Evolutionary conservation across 35 echinoderm and acorn worm species (phyloP), one percentile per base, ranked within the genome.

Genomic region (Patiria miniata): DNA sequence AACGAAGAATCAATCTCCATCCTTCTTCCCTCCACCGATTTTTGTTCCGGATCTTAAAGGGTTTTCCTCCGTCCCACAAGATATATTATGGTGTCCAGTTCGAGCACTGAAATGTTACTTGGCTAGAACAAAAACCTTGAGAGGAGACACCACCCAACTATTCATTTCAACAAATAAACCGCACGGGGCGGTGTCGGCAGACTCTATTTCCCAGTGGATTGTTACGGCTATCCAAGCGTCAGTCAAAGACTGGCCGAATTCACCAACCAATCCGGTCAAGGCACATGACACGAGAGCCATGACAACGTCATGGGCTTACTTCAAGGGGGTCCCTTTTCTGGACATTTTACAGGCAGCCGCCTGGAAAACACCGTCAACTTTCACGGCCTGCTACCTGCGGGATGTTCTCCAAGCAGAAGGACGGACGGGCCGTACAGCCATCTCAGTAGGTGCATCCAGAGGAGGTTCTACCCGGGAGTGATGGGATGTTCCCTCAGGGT

Each of bases 1-100:
- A 1, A 51, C 86, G 15, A 88, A 88, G 86, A 88, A 89, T 39
- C 87, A 83, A 83, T 82, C 79, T n/a, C n/a, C 8, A 19, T 39
- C 17, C 17, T 17, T 52, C 77, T 0, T 61, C 28, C 9, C 7
- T 0, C 86, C 78, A 17, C 52, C 29, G 2, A 32, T 60, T 19
- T 90, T 90, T 57, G 26, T 83, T 4, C 79, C 87, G 0, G 36
- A 33, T 2, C 23, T 83, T 3, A 17, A n/a, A 39, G 0, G 2
- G 1, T 19, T 21, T 47, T 69, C 87, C 0, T 1, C 36, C 0
- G 53, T 69, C 21, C 16, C 28, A 18, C 32, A 60, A 1, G 87
- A 90, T 14, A 59, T 55, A 14, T 18, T 55, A 5, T 51, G 76
- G 39, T 88, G 86, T 37, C 86, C 86, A 34, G 77, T 80, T 5